Base-by-base conservation (phyloP, 2,113 vertebrate species). In the Synchiropus splendidus region DNA sequence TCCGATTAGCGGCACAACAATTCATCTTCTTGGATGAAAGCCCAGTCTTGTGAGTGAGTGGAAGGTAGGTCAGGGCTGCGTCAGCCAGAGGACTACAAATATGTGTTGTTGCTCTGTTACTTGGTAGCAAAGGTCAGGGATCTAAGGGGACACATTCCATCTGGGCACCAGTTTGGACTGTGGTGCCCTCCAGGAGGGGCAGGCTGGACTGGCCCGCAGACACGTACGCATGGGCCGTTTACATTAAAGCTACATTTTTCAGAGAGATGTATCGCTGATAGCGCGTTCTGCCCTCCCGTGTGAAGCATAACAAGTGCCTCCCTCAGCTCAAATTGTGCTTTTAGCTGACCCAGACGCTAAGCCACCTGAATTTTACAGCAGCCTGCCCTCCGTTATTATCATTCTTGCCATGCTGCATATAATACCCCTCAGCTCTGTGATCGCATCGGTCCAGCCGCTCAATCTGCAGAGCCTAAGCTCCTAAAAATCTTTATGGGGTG, bases 171-270 rank as follows among this genome's bases (percentile, higher is more conserved):
- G 41, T 37, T 49, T 56, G 59, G 64, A 77, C 72, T 70, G 61
- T 61, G 62, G 48, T 42, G 47, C 42, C 4, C 3, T 36, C 2
- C 0, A 5, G 31, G 45, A 39, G 38, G n/a, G 9, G 35, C 1
- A 18, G 54, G 27, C 41, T 42, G 16, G 2, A n/a, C n/a, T n/a
- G n/a, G n/a, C n/a, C n/a, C n/a, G 51, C 34, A 17, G 58, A 67
- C 63, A 64, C 34, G 36, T 61, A n/a, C n/a, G n/a, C 61, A 6
- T 16, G 60, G 57, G 51, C 66, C 63, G 50, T 73, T 62, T 58
- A 45, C 54, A 61, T 77, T 49, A 58, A 54, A 58, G 38, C 12
- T n/a, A n/a, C n/a, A n/a, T n/a, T n/a, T n/a, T n/a, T n/a, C n/a
- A n/a, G n/a, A n/a, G 21, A 46, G 35, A 64, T 42, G 32, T 41